Conservation (phyloP, 2,888 invertebrate species). For the Stenodema calcarata region DNA sequence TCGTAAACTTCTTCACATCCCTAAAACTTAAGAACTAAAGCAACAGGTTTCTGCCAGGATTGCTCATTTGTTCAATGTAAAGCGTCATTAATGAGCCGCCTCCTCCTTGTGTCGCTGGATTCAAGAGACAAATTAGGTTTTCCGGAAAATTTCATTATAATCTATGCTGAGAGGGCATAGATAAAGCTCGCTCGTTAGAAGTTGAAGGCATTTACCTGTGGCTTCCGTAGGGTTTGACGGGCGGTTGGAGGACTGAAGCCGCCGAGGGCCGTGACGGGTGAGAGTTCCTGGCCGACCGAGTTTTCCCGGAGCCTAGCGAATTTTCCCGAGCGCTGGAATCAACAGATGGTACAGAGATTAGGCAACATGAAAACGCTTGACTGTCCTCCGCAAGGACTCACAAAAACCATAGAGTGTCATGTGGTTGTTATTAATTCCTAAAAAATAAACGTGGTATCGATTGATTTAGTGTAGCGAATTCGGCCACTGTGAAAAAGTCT, state of each 20-base stretch:
- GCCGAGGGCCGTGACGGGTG: not conserved
- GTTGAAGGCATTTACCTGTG: slow-evolving; percentile 6
- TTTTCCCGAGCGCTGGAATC: slow-evolving; percentile 1
- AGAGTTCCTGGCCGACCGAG: not conserved
- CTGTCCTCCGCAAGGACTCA: too few relatives aligned
- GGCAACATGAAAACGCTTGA: not conserved
- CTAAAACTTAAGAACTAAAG: not conserved
- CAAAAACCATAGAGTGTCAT: too few relatives aligned
- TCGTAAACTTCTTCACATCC: too few relatives aligned
- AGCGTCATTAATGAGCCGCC: too few relatives aligned
- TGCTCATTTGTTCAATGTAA: not conserved
- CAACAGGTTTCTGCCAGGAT: not conserved
- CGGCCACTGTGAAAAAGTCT: too few relatives aligned
- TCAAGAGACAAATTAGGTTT: too few relatives aligned
- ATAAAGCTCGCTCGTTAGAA: not conserved
- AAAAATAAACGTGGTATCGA: too few relatives aligned
- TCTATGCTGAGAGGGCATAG: too few relatives aligned
- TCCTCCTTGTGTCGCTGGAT: too few relatives aligned
- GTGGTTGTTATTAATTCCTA: too few relatives aligned
- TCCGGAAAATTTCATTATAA: too few relatives aligned
- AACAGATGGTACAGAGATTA: slow-evolving; percentile 3
- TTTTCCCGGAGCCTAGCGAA: not conserved
- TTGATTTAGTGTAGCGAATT: too few relatives aligned
- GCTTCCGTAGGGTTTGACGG: slow-evolving; percentile 12
- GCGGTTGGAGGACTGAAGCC: not conserved